Conservation (phyloP, 2,797 vertebrate genomes). For the Agapornis canus region DNA sequence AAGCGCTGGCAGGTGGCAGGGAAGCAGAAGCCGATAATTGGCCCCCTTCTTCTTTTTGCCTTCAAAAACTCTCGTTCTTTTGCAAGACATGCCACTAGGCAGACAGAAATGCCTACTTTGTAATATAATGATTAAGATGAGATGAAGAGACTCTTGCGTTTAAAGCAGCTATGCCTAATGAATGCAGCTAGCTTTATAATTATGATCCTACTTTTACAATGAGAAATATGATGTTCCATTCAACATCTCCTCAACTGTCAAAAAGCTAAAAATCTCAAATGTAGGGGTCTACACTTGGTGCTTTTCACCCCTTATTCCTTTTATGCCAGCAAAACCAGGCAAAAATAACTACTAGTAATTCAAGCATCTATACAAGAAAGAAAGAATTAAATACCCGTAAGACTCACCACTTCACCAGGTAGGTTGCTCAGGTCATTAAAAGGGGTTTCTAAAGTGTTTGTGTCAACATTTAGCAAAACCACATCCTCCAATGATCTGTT, state of each 20-base stretch:
- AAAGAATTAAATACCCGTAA: slow-evolving; percentile 27
- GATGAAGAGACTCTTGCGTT: slow-evolving; percentile 81
- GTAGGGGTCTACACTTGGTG: neutral
- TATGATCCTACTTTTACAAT: slow-evolving; percentile 82
- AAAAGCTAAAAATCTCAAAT: slow-evolving; percentile 68
- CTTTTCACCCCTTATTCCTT: slow-evolving; percentile 36
- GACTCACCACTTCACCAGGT: slow-evolving; percentile 95
- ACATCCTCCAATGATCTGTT: slow-evolving; percentile 93
- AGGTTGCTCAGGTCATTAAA: slow-evolving; percentile 92
- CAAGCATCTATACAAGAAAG: neutral
- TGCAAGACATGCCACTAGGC: slow-evolving; percentile 93
- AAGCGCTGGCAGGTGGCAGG: slow-evolving; percentile 94
- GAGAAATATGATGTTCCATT: slow-evolving; percentile 79
- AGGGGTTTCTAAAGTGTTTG: slow-evolving; percentile 93
- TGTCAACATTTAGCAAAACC: slow-evolving; percentile 95
- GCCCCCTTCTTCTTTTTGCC: slow-evolving; percentile 89
- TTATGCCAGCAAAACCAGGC: slow-evolving; percentile 21
- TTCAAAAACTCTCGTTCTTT: slow-evolving; percentile 85
- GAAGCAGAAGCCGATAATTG: slow-evolving; percentile 94
- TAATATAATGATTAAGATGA: slow-evolving; percentile 97
- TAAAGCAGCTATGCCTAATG: slow-evolving; percentile 87
- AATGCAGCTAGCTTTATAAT: slow-evolving; percentile 83
- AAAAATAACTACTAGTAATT: slow-evolving; percentile 16
- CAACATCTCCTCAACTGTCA: slow-evolving; percentile 76
- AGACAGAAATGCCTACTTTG: slow-evolving; percentile 92